Evolutionary conservation across 2,113 vertebrate species (phyloP).

Genomic region (Grammomys surdaster): DNA sequence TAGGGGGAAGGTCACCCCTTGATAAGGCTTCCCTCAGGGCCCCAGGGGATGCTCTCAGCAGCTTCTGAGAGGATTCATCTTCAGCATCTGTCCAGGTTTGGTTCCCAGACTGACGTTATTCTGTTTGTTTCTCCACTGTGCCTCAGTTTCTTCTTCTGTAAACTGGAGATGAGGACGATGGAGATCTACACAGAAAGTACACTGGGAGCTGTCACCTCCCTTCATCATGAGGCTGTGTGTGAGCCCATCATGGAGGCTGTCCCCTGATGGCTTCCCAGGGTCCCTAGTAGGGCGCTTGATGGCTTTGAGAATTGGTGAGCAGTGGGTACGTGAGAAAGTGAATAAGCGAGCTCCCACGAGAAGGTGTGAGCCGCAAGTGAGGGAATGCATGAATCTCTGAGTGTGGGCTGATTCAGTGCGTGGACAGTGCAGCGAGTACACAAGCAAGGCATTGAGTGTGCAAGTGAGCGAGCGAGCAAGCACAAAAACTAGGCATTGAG

Average conservation of each 20-base stretch:
- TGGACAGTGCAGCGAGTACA: too few relatives aligned
- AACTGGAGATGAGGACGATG: not conserved
- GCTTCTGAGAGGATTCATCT: not conserved
- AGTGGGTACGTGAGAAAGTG: not conserved
- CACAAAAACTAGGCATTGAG: not conserved
- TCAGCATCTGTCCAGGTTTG: not conserved
- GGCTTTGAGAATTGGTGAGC: not conserved
- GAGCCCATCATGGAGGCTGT: not conserved
- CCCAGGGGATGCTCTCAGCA: not conserved
- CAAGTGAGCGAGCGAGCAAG: not conserved
- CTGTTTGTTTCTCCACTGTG: not conserved
- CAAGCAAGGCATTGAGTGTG: too few relatives aligned
- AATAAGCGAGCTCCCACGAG: rapidly evolving
- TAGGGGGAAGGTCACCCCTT: too few relatives aligned
- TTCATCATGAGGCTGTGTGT: not conserved
- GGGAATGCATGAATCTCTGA: not conserved
- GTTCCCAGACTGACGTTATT: not conserved
- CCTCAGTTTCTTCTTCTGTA: slow-evolving; percentile 32
- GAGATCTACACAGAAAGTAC: too few relatives aligned
- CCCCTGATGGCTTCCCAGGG: not conserved
- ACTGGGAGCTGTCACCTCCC: not conserved
- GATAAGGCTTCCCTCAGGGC: not conserved
- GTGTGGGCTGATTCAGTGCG: rapidly evolving
- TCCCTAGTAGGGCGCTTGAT: not conserved
- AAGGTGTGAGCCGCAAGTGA: not conserved